Conservation (phyloP, 2,888 invertebrate species). For the Digitonthophagus gazella region DNA sequence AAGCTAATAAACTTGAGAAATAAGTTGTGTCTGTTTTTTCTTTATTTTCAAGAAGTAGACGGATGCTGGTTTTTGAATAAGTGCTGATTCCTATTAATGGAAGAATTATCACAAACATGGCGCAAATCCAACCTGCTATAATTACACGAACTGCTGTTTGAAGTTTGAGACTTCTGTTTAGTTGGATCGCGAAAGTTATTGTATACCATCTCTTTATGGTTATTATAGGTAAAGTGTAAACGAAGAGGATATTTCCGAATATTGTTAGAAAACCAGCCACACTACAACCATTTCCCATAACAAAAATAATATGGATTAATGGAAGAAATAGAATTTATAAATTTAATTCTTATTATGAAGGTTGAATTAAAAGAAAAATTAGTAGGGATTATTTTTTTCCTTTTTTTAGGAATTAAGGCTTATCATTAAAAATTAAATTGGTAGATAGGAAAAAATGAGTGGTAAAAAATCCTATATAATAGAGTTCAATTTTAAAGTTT, state of each 20-base stretch:
- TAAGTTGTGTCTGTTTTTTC: constrained; percentile 57
- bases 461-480: too few species aligned
- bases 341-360: too few species aligned
- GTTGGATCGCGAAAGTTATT: constrained; percentile 61
- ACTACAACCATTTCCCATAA: constrained; percentile 58
- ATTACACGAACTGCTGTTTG: constrained; percentile 59
- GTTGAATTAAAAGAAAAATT: too few species aligned
- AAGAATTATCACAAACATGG: constrained; percentile 58
- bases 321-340: too few species aligned
- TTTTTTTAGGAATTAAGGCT: too few species aligned
- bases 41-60: constrained; percentile 62
- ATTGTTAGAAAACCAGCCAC: constrained; percentile 66
- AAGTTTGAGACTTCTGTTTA: constrained; percentile 60
- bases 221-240: constrained; percentile 65
- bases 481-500: too few species aligned
- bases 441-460: too few species aligned
- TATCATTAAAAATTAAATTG: too few species aligned
- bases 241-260: constrained; percentile 63
- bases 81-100: constrained; percentile 64
- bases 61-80: constrained; percentile 66
- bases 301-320: too few species aligned
- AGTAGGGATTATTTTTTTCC: too few species aligned
- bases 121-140: constrained; percentile 60
- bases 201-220: constrained; percentile 62
- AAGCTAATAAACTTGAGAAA: constrained; percentile 56